These are phyloP conservation scores for Synergus japonicus DNA, from an alignment of 2,888 invertebrate genomes.

Conservation along the genomic window DNA sequence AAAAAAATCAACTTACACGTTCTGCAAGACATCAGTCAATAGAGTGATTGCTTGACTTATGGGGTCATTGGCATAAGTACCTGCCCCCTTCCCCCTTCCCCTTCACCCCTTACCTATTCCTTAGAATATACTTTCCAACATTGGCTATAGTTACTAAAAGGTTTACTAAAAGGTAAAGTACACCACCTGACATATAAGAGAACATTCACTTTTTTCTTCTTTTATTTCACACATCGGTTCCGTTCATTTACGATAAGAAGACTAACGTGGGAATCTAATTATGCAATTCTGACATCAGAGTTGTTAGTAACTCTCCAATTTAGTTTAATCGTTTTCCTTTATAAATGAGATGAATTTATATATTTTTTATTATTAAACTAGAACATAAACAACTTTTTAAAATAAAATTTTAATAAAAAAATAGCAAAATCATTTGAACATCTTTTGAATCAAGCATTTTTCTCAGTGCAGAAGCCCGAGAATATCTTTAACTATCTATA, in stretches of 20 bases:
- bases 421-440: no score
- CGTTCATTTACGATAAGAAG: slow-evolving; percentile 14
- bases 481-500: no score
- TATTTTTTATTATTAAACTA: background rate
- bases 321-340: slow-evolving; percentile 16
- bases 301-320: slow-evolving; percentile 9
- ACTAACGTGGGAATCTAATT: slow-evolving; percentile 29
- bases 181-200: slow-evolving; percentile 37
- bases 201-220: slow-evolving; percentile 32
- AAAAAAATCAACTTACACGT: background rate
- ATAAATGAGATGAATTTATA: slow-evolving; percentile 7
- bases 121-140: slow-evolving; percentile 32
- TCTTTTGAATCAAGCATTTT: no score
- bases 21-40: slow-evolving; percentile 39
- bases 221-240: background rate
- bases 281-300: slow-evolving; percentile 31
- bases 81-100: slow-evolving; percentile 25
- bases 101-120: slow-evolving; percentile 2
- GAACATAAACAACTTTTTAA: background rate
- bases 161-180: slow-evolving; percentile 40
- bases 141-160: slow-evolving; percentile 31
- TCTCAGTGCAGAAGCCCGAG: no score
- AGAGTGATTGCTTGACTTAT: slow-evolving; percentile 53
- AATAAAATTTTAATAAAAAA: no score
- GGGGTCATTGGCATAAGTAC: slow-evolving; percentile 53